A percentile compares a stretch with the other conserved stretches of the same genome.
These are phyloP conservation scores for Euproctis similis DNA, from an alignment of 2,888 invertebrate species.

Conservation along the genomic window DNA sequence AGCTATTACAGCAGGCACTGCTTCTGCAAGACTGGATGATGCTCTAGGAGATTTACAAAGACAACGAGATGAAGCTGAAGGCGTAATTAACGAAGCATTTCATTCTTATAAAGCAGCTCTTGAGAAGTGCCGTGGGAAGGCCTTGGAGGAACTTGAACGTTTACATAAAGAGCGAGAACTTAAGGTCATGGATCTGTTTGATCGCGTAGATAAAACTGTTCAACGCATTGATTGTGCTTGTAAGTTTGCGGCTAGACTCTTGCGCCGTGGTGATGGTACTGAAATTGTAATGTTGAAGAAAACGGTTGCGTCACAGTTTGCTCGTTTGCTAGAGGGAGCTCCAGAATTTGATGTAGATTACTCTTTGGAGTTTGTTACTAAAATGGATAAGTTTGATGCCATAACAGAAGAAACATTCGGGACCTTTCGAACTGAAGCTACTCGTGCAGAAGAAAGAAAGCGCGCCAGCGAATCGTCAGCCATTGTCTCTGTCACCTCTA, in stretches of 20 bases:
- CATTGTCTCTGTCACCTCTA: constrained; percentile 56
- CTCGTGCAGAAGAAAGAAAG: constrained; percentile 72
- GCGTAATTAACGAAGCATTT: constrained; percentile 86
- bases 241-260: constrained; percentile 86
- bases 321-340: constrained; percentile 85
- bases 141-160: constrained; percentile 82
- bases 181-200: constrained; percentile 91
- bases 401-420: constrained; percentile 84
- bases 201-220: constrained; percentile 88
- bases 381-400: constrained; percentile 85
- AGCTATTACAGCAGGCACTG: constrained; percentile 84
- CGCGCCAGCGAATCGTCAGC: constrained; percentile 64
- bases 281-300: constrained; percentile 90
- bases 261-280: constrained; percentile 88
- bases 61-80: constrained; percentile 90
- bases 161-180: constrained; percentile 90
- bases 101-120: constrained; percentile 87
- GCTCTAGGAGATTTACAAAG: constrained; percentile 90
- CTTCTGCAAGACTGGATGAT: constrained; percentile 83
- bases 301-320: constrained; percentile 84
- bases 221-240: constrained; percentile 91
- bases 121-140: constrained; percentile 86
- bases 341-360: constrained; percentile 88
- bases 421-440: constrained; percentile 81
- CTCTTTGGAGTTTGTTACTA: constrained; percentile 87